Percentiles rank a stretch among this genome's conserved stretches.
phyloP scores from a whole-genome alignment of 2,797 vertebrate genomes.

The Microcaecilia unicolor region DNA sequence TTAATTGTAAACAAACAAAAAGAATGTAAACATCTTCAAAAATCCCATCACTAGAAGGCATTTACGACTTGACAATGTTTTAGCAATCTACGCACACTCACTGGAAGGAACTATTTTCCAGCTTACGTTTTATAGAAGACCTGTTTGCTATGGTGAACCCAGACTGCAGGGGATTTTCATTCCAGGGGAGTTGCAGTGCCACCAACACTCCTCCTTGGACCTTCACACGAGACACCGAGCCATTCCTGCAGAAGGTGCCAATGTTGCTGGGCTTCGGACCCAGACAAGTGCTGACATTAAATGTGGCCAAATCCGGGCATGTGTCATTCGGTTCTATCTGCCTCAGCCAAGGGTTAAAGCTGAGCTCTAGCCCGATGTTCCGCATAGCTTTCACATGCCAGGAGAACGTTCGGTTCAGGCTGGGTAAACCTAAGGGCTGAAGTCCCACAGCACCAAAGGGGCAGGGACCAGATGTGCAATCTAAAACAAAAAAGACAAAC shows the following conservation, averaged over 20 bases:
- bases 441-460: conserved; percentile 50
- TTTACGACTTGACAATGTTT: no score
- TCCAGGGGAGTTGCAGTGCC: conserved; percentile 47
- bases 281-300: conserved; percentile 46
- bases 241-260: conserved; percentile 55
- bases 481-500: conserved; percentile 35
- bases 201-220: conserved; percentile 46
- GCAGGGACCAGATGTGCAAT: conserved; percentile 52
- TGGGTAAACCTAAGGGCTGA: conserved; percentile 46
- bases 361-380: conserved; percentile 60
- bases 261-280: conserved; percentile 26
- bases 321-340: conserved; percentile 60
- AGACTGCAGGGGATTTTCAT: conserved; percentile 17
- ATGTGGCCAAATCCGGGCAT: conserved; percentile 63
- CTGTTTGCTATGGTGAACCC: conserved; percentile 54
- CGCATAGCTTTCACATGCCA: conserved; percentile 67
- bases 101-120: fast-evolving
- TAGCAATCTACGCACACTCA: not conserved
- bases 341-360: conserved; percentile 67
- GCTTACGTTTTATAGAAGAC: conserved; percentile 52
- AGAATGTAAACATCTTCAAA: no score
- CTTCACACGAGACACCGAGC: conserved; percentile 52
- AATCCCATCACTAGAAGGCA: no score
- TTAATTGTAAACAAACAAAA: no score
- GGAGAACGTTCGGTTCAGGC: conserved; percentile 69